Evolutionary conservation across 2,113 vertebrate genomes (phyloP), one percentile per base, ranked within the genome.

Genomic region (Agelaius phoeniceus): DNA sequence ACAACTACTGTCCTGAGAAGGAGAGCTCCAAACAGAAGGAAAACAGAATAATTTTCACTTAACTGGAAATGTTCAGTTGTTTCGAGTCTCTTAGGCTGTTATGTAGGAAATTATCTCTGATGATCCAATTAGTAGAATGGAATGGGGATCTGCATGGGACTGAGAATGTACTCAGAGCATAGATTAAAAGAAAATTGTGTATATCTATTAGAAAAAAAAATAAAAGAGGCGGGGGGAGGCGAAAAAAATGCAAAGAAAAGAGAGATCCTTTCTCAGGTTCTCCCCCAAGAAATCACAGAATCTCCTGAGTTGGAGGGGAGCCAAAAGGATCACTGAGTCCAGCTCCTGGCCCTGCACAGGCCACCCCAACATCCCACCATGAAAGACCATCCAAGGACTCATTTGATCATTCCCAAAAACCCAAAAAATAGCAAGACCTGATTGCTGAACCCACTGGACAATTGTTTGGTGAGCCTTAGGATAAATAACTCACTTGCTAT

Each of bases 71-170:
- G 83, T 80, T 92, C 68, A 7, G 52, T 90, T 95, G 68, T 90
- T 95, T 90, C 8, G 26, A 90, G 86, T 86, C 94, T 93, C 91
- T 93, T 74, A 94, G 80, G 94, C 76, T 96, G 89, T 93, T 95
- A 89, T 67, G 80, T 67, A 87, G 93, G 73, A 96, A 90, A 92
- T 95, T 97, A 95, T 89, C 83, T 90, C 89, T 92, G 90, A 92
- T 94, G 91, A 97, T 93, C 80, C 94, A 97, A 90, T 92, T 94
- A 95, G 93, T 67, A 41, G 89, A 92, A 93, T 88, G 92, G 93
- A 95, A 88, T 77, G 63, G 65, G 65, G 65, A 96, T 87, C 86
- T 95, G 75, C 68, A 74, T 80, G 89, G 94, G 86, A 94, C 80
- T 94, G 73, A 93, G 83, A 77, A 92, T 44, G 73, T 86, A 93